Base-by-base conservation (phyloP, 92 coral and sea anemone genomes). In the Actinernus sp. region DNA sequence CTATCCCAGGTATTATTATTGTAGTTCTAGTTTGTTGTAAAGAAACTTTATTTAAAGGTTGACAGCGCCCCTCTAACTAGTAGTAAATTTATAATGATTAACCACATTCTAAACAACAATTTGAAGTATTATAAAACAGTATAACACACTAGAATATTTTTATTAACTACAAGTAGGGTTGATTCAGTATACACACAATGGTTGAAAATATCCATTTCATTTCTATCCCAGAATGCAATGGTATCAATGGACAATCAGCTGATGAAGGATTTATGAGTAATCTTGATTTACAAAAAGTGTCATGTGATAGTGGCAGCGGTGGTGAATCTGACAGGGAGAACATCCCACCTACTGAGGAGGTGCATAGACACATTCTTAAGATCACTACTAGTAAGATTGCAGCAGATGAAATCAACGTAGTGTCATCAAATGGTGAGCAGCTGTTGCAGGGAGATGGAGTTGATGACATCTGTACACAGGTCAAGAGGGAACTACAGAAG, bases 401-500 rank as follows among this genome's bases (percentile, higher is more conserved):
- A 2, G 55, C 73, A 16, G 77, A 81, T 18, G 76, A 81, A 31
- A 37, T 64, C 3, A 81, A 81, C 31, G 78, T 83, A 10, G 51
- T 75, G 4, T 18, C 59, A 37, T 53, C 82, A 3, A 63, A 65
- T 2, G 88, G 75, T 0, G 71, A 71, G 12, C 25, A 40, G 2
- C 6, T 33, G 5, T 39, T 51, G 1, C 14, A 43, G 20, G 74
- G 64, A 5, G 78, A 75, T 8, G 64, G 37, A 2, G 59, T 84
- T 2, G 78, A 81, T 20, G 73, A 77, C 41, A 63, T 88, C 16
- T 89, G 96, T 36, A 72, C 62, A 6, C 88, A 79, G 18, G 97
- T 90, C 21, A 90, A 90, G 63, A 61, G 61, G 14, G 97, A 90
- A 32, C 89, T 90, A 1, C 89, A 86, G 45, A 81, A 75, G 56